Evolutionary conservation across 2,113 vertebrate species (phyloP).

Genomic region (Heterochromis multidens): DNA sequence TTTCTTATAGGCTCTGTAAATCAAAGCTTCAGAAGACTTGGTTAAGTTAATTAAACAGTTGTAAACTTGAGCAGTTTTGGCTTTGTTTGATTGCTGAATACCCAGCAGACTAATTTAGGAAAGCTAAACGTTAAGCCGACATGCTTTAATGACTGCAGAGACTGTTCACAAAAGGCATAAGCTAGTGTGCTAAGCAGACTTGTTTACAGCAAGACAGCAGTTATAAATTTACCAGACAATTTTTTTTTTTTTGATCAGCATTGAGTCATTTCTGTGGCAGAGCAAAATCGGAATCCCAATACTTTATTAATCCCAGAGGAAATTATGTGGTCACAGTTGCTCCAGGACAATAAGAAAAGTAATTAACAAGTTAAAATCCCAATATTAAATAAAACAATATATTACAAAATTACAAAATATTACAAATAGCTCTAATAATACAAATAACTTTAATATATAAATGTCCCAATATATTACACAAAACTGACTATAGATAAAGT

Average conservation of each 20-base stretch:
- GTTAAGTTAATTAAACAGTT: background rate
- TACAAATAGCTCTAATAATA: too few species aligned
- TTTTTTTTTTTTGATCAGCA: background rate
- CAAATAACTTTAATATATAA: too few species aligned
- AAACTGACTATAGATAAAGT: too few species aligned
- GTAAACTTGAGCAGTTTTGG: background rate
- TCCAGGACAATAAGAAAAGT: too few species aligned
- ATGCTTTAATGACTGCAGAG: background rate
- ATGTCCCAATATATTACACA: too few species aligned
- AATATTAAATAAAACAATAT: too few species aligned
- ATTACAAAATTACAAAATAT: too few species aligned
- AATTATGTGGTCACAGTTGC: too few species aligned
- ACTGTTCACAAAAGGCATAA: background rate
- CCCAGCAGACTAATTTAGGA: background rate
- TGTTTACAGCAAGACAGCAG: background rate
- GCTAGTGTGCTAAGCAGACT: background rate
- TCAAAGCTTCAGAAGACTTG: background rate
- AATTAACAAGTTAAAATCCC: too few species aligned
- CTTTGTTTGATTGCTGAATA: background rate
- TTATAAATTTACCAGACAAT: fast-evolving
- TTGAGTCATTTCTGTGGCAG: too few species aligned
- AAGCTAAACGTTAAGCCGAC: background rate
- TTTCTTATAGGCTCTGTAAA: background rate
- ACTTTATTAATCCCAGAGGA: too few species aligned
- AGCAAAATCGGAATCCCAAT: background rate